Evolutionary conservation across 1,140 invertebrate genomes (phyloP).

Genomic region (Drosophila mayri): DNA sequence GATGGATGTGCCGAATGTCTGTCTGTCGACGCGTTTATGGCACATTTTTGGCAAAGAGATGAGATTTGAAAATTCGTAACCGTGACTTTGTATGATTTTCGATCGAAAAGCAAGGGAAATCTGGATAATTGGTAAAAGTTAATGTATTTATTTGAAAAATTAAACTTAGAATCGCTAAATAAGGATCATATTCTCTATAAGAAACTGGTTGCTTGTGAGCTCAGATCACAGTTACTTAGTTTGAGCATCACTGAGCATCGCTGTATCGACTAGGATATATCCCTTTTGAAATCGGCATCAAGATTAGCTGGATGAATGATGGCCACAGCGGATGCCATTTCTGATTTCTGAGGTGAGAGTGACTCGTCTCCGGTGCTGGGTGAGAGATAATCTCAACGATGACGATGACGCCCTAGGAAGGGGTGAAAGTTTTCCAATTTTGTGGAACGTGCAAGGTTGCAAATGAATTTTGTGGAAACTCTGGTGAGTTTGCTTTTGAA

Average conservation of each 20-base stretch:
- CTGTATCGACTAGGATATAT: background rate
- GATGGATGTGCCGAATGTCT: slow-evolving; percentile 14
- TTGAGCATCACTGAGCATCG: background rate
- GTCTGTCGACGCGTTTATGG: slow-evolving; percentile 19
- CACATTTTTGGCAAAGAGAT: background rate
- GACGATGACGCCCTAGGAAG: background rate
- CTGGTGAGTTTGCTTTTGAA: background rate
- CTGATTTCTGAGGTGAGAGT: slow-evolving; percentile 21
- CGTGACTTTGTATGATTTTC: background rate
- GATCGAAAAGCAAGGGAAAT: background rate
- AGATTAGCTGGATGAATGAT: slow-evolving; percentile 54
- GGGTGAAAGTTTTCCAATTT: slow-evolving; percentile 24
- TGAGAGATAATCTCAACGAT: slow-evolving; percentile 6
- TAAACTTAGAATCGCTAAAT: no score
- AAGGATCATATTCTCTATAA: no score
- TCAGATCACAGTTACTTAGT: background rate
- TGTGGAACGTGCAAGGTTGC: background rate
- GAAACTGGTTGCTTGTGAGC: no score
- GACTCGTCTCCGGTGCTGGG: slow-evolving; percentile 8
- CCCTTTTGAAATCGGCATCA: background rate
- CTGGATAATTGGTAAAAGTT: background rate
- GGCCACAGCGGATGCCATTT: slow-evolving; percentile 23
- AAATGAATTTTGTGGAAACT: background rate
- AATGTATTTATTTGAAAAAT: background rate
- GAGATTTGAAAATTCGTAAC: background rate